Evolutionary conservation across 2,113 vertebrate species (phyloP).

Genomic region (Nothoprocta perdicaria): DNA sequence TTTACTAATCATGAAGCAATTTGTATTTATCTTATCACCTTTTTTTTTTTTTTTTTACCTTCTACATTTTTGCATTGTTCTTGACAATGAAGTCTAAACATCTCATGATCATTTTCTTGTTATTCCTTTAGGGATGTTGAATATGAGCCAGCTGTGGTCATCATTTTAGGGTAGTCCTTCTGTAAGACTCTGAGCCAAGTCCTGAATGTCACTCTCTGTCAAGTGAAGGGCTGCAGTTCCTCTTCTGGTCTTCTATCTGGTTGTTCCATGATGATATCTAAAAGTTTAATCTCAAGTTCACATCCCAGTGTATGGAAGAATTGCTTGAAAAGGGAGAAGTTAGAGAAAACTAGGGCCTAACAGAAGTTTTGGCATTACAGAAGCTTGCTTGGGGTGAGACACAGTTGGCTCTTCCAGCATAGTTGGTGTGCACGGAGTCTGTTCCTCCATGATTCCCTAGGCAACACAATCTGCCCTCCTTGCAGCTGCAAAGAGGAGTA

Average conservation of each 20-base stretch:
- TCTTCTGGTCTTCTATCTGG: neutral
- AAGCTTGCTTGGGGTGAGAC: no score
- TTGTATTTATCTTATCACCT: neutral
- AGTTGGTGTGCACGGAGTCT: no score
- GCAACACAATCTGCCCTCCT: no score
- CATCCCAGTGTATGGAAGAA: neutral
- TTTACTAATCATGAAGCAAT: neutral
- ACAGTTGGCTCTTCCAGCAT: no score
- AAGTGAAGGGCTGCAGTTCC: neutral
- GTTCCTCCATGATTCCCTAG: no score
- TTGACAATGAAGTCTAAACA: neutral
- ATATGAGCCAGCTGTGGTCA: neutral
- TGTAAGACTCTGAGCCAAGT: neutral
- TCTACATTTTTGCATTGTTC: neutral
- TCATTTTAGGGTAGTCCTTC: neutral
- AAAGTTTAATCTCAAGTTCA: neutral
- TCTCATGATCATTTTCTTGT: neutral
- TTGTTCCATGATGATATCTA: rapidly evolving
- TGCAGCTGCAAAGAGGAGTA: no score
- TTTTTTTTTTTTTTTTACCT: neutral
- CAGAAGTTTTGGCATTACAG: no score
- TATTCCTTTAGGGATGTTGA: neutral
- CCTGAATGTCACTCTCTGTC: neutral
- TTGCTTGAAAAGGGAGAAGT: no score
- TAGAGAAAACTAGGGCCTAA: no score